Conservation (phyloP, 1,140 invertebrate species). For the Drosophila rufa region DNA sequence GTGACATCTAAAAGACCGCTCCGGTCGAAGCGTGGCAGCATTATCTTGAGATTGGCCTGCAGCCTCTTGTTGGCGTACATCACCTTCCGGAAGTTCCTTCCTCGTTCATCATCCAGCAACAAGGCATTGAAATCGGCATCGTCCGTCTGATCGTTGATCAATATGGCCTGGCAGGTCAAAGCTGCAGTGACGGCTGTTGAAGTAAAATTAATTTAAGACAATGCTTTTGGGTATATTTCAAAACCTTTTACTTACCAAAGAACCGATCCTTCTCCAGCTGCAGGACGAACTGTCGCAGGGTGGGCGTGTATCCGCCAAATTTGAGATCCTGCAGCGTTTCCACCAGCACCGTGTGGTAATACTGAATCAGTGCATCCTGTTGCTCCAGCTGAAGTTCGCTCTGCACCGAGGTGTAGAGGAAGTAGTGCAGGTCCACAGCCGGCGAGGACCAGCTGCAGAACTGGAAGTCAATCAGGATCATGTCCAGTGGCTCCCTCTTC, state of each 20-base stretch:
- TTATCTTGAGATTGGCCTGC: conserved; percentile 47
- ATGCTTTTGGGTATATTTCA: not conserved
- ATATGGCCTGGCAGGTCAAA: conserved; percentile 54
- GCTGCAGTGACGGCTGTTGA: conserved; percentile 60
- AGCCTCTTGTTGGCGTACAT: conserved; percentile 65
- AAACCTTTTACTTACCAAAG: conserved; percentile 56
- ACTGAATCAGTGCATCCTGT: conserved; percentile 64
- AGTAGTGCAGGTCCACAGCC: conserved; percentile 78
- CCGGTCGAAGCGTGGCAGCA: conserved; percentile 71
- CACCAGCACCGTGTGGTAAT: conserved; percentile 67
- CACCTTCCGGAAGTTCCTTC: conserved; percentile 55
- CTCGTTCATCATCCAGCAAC: conserved; percentile 62
- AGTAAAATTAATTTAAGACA: not conserved
- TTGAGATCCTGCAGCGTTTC: conserved; percentile 61
- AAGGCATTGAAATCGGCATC: conserved; percentile 76
- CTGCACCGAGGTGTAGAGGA: conserved; percentile 64
- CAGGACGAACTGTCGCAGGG: conserved; percentile 60
- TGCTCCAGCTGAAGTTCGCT: conserved; percentile 44
- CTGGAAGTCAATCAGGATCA: conserved; percentile 85
- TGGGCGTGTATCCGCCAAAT: conserved; percentile 68
- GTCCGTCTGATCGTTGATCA: conserved; percentile 65
- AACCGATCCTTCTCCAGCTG: conserved; percentile 71
- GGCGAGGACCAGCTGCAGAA: conserved; percentile 75
- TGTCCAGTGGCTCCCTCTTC: conserved; percentile 80
- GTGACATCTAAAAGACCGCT: conserved; percentile 69